Conservation (phyloP, 2,888 invertebrate genomes). For the Drosophila tanythrix region DNA sequence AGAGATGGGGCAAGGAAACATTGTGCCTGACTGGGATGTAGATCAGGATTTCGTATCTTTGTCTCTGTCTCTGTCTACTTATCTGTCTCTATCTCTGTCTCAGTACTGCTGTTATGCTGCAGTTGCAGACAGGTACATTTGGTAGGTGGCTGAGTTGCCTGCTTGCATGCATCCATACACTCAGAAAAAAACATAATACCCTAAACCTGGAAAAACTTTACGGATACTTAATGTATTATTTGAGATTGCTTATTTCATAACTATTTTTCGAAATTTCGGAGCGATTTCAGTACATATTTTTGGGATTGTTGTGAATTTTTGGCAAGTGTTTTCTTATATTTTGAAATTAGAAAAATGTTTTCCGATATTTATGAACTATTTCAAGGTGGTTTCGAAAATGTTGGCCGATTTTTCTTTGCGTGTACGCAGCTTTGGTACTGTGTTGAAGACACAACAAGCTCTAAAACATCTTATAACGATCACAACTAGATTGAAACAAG, state of each 20-base stretch:
- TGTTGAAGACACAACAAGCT: not conserved
- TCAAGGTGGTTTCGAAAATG: not conserved
- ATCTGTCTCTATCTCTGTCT: not conserved
- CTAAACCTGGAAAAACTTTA: too few species aligned
- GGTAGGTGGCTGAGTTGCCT: not conserved
- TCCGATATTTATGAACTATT: not conserved
- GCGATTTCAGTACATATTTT: not conserved
- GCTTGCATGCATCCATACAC: not conserved
- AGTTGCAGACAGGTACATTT: constrained; percentile 5
- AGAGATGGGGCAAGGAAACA: not conserved
- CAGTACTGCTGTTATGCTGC: not conserved
- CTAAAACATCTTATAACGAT: constrained; percentile 26
- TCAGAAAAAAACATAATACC: not conserved
- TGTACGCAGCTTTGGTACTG: not conserved
- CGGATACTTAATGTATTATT: too few species aligned
- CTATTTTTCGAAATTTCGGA: not conserved
- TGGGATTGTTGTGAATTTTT: not conserved
- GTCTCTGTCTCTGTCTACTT: not conserved
- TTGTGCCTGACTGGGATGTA: not conserved
- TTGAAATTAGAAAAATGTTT: not conserved
- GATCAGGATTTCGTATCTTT: not conserved
- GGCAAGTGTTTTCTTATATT: not conserved
- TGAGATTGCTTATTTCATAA: too few species aligned
- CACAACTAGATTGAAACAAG: constrained; percentile 50
- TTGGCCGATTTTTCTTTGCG: not conserved